Conservation (phyloP, 2,888 invertebrate species). For the Nymphalis urticae region DNA sequence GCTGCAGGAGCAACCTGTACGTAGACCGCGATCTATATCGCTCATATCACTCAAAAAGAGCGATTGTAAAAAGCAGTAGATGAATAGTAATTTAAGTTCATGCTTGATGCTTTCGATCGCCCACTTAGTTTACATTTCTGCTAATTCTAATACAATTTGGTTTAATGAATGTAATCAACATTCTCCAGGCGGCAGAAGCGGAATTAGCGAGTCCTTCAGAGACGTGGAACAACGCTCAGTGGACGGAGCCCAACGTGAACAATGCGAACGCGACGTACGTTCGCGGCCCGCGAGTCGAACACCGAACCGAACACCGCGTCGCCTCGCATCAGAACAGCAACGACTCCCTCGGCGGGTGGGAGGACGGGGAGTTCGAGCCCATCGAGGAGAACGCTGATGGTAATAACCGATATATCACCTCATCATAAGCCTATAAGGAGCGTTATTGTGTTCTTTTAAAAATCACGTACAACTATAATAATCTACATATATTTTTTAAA, state of each 20-base stretch:
- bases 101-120: too few relatives aligned
- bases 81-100: too few relatives aligned
- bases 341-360: constrained; percentile 85
- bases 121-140: neutral
- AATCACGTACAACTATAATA: too few relatives aligned
- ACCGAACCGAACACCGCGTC: constrained; percentile 47
- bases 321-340: constrained; percentile 75
- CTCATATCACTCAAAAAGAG: too few relatives aligned
- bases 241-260: constrained; percentile 54
- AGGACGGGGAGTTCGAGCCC: constrained; percentile 90
- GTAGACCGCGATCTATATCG: constrained; percentile 33
- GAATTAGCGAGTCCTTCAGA: constrained; percentile 83
- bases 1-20: constrained; percentile 90
- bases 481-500: too few relatives aligned
- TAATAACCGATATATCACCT: constrained; percentile 41
- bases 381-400: constrained; percentile 85
- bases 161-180: neutral
- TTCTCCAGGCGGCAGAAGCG: constrained; percentile 68
- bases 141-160: neutral
- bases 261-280: constrained; percentile 62
- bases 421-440: neutral
- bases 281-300: constrained; percentile 33
- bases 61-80: too few relatives aligned
- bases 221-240: constrained; percentile 81
- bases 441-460: too few relatives aligned